Conservation (phyloP, 2,113 vertebrate species). For the Pungitius pungitius region DNA sequence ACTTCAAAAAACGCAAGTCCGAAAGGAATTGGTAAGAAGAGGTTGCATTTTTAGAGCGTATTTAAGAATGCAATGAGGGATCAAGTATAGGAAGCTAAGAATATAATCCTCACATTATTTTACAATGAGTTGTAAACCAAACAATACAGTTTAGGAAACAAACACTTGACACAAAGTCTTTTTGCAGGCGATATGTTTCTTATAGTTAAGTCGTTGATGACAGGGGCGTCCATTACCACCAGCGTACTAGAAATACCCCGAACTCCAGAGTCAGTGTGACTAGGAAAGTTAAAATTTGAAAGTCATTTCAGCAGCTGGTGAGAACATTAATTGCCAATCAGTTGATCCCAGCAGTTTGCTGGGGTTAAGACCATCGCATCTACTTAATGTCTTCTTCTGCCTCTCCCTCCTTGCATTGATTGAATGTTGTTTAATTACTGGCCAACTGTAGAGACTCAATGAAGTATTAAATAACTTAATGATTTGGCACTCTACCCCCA, state of each 20-base stretch:
- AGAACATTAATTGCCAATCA: conserved; percentile 70
- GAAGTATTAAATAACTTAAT: conserved; percentile 78
- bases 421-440: conserved; percentile 75
- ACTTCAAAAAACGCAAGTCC: background rate
- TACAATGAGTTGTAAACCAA: background rate
- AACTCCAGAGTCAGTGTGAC: background rate
- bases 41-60: background rate
- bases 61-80: background rate
- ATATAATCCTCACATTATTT: background rate
- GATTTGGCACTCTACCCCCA: conserved; percentile 68
- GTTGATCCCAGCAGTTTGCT: conserved; percentile 65
- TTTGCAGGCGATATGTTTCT: background rate
- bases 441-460: conserved; percentile 73
- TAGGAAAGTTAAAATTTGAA: conserved; percentile 51
- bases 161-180: background rate
- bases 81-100: background rate
- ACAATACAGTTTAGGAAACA: background rate
- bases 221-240: background rate
- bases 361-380: conserved; percentile 72
- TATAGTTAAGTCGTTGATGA: background rate
- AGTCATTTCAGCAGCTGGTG: conserved; percentile 53
- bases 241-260: background rate
- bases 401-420: conserved; percentile 55
- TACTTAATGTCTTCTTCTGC: conserved; percentile 63
- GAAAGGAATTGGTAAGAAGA: background rate